A percentile compares a stretch with the other conserved stretches of the same genome.
phyloP scores from a whole-genome alignment of 2,113 vertebrate genomes.

The Platysteira castanea region DNA sequence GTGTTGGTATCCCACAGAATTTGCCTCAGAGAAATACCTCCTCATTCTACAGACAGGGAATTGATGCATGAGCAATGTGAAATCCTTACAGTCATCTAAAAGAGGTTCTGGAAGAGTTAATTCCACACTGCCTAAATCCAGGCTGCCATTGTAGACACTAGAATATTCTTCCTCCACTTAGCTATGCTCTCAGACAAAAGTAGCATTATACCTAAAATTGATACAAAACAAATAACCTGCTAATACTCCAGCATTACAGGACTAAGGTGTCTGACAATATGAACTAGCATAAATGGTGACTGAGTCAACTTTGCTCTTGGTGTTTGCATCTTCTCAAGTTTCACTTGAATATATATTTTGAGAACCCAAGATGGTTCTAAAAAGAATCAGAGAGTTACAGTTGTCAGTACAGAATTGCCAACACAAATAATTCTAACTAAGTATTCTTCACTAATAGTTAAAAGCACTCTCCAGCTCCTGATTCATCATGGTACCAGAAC shows the following conservation, averaged over 20 bases:
- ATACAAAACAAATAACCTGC: conserved; percentile 27
- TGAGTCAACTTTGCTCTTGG: background rate
- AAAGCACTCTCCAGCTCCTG: background rate
- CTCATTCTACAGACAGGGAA: background rate
- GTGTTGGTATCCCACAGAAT: background rate
- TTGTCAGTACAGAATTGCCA: background rate
- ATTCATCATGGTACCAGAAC: background rate
- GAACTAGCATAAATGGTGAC: background rate
- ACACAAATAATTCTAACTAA: background rate
- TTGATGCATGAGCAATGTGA: background rate
- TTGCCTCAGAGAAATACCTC: background rate
- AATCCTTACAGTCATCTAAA: background rate
- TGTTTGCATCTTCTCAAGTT: background rate
- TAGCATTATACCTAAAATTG: conserved; percentile 16
- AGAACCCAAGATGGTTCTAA: background rate
- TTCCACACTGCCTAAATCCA: background rate
- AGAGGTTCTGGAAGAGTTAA: background rate
- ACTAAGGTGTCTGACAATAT: background rate
- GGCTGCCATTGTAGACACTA: background rate
- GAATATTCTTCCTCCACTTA: background rate
- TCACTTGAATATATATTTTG: background rate
- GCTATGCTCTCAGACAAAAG: background rate
- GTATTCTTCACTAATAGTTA: background rate
- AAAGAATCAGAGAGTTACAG: background rate
- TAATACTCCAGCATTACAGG: background rate